Evolutionary conservation across 1,140 invertebrate genomes (phyloP).

Genomic region (Drosophila micromelanica): DNA sequence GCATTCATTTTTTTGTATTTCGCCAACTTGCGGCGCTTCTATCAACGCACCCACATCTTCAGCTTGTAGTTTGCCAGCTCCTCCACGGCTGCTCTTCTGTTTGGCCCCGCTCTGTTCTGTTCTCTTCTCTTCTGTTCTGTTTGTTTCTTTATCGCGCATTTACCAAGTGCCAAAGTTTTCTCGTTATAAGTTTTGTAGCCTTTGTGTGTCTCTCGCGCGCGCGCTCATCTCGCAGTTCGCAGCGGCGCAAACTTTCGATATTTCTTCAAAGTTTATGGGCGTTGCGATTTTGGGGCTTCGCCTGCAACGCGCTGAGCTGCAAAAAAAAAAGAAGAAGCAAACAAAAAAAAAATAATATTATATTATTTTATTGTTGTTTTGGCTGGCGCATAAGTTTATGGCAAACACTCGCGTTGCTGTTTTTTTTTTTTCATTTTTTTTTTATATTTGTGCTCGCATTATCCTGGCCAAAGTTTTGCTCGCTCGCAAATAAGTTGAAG

Average conservation of each 20-base stretch:
- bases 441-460: conserved; percentile 49
- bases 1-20: conserved; percentile 16
- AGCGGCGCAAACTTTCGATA: conserved; percentile 77
- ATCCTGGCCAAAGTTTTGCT: conserved; percentile 64
- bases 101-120: conserved; percentile 40
- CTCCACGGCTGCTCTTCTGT: conserved; percentile 25
- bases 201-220: conserved; percentile 75
- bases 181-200: conserved; percentile 85
- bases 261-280: conserved; percentile 77
- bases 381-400: conserved; percentile 74
- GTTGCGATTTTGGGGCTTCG: conserved; percentile 58
- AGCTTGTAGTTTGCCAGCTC: conserved; percentile 50
- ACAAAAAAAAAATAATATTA: conserved; percentile 54
- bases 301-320: conserved; percentile 28
- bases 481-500: conserved; percentile 42
- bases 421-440: conserved; percentile 14
- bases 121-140: conserved; percentile 56
- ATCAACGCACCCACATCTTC: conserved; percentile 68
- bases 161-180: conserved; percentile 84
- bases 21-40: conserved; percentile 40
- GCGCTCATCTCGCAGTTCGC: conserved; percentile 43
- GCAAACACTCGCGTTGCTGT: conserved; percentile 62
- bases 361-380: conserved; percentile 83
- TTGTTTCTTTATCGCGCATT: conserved; percentile 83
- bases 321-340: conserved; percentile 2